Conservation (phyloP, 2,888 invertebrate species). For the Drosophila anomalipes region DNA sequence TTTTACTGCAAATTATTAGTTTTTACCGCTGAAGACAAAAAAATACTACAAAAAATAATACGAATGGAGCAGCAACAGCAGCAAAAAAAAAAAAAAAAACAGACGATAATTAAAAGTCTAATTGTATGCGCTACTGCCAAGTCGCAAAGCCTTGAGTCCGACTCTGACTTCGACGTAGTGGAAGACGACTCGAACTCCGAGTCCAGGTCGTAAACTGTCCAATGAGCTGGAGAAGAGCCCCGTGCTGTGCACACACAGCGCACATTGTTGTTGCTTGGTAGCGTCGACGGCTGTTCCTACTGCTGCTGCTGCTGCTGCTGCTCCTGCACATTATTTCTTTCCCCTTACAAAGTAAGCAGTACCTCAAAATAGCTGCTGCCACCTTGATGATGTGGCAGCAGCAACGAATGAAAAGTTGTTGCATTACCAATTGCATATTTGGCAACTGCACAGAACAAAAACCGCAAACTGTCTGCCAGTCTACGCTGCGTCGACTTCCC, state of each 20-base stretch:
- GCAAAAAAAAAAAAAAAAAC: conserved; percentile 37
- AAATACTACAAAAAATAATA: conserved; percentile 18
- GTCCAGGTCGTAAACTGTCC: conserved; percentile 63
- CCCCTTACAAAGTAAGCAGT: conserved; percentile 42
- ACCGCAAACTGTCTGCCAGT: conserved; percentile 52
- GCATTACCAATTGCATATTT: conserved; percentile 39
- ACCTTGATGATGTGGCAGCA: conserved; percentile 26
- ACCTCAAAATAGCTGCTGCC: conserved; percentile 45
- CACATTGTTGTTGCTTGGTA: conserved; percentile 19
- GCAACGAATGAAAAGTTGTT: conserved; percentile 34
- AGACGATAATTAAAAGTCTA: conserved; percentile 75
- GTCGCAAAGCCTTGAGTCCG: conserved; percentile 22
- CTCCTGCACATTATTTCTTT: conserved; percentile 13
- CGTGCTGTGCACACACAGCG: conserved; percentile 41
- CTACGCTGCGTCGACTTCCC: not conserved
- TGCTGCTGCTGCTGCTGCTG: conserved; percentile 2
- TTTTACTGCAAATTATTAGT: conserved; percentile 80
- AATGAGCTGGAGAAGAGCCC: conserved; percentile 30
- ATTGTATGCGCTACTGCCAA: conserved; percentile 74
- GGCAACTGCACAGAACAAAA: conserved; percentile 44
- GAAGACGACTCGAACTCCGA: conserved; percentile 4
- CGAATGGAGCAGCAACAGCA: conserved; percentile 9
- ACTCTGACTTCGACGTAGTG: conserved; percentile 4
- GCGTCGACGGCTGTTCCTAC: not conserved
- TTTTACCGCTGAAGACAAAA: conserved; percentile 73